These are phyloP conservation scores for Carposina sasakii DNA, from an alignment of 1,140 invertebrate genomes.

Conservation along the genomic window DNA sequence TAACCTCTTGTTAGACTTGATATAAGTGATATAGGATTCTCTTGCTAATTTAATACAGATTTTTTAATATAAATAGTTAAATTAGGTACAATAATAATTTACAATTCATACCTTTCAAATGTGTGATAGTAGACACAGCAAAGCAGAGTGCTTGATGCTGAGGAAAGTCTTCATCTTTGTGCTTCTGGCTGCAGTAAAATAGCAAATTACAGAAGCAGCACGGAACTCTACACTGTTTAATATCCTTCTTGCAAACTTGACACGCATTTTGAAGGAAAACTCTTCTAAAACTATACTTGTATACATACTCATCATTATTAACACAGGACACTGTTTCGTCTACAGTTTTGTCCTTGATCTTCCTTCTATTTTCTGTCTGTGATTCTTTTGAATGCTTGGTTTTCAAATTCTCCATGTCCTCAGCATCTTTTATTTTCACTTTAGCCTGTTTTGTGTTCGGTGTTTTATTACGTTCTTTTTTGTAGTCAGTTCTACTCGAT, in stretches of 20 bases:
- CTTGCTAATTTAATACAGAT: too few relatives aligned
- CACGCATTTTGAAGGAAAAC: constrained; percentile 63
- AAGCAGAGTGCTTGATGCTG: constrained; percentile 65
- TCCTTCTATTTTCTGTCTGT: constrained; percentile 38
- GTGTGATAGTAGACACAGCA: constrained; percentile 61
- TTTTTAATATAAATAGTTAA: constrained; percentile 4
- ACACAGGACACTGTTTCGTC: constrained; percentile 35
- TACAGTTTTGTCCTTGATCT: constrained; percentile 33
- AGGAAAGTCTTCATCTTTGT: constrained; percentile 64
- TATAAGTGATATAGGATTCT: too few relatives aligned
- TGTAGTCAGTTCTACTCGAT: constrained; percentile 71
- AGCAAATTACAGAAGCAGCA: constrained; percentile 63
- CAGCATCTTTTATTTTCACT: constrained; percentile 61
- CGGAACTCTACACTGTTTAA: constrained; percentile 44
- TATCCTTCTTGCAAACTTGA: constrained; percentile 59
- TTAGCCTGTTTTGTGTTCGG: constrained; percentile 51
- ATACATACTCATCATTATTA: constrained; percentile 61
- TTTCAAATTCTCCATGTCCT: constrained; percentile 45
- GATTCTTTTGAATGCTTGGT: constrained; percentile 46
- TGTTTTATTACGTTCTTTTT: constrained; percentile 69
- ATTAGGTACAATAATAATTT: too few relatives aligned
- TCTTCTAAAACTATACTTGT: constrained; percentile 69
- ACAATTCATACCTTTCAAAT: constrained; percentile 61
- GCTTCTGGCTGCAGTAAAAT: constrained; percentile 61
- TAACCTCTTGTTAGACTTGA: too few relatives aligned